These are phyloP conservation scores for Melozone crissalis DNA, from an alignment of 2,113 vertebrate genomes.

Conservation along the genomic window DNA sequence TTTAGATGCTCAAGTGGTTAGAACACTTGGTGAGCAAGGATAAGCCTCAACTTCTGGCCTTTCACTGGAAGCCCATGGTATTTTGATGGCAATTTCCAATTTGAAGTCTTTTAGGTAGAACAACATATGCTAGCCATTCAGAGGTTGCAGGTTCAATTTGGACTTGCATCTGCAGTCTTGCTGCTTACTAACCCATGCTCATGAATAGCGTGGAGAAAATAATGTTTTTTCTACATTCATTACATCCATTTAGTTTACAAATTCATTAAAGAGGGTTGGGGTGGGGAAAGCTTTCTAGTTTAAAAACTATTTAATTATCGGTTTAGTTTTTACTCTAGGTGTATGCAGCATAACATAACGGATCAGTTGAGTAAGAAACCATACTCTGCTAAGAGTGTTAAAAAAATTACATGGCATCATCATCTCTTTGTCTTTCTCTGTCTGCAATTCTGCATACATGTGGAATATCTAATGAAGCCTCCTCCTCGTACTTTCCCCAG, in stretches of 20 bases:
- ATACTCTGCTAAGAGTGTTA: neutral
- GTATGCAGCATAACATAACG: neutral
- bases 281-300: neutral
- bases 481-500: accelerated
- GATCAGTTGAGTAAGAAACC: neutral
- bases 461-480: neutral
- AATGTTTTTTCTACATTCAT: neutral
- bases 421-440: neutral
- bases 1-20: neutral
- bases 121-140: neutral
- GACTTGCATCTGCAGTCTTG: neutral
- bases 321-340: neutral
- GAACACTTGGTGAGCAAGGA: neutral
- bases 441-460: neutral
- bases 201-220: neutral
- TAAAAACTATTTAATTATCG: too few species aligned
- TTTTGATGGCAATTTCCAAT: neutral
- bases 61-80: neutral
- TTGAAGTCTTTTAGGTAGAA: neutral
- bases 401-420: accelerated
- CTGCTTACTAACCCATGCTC: accelerated
- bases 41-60: neutral
- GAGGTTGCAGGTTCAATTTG: neutral
- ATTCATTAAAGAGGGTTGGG: neutral
- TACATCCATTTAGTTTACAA: neutral